A percentile compares a stretch with the other conserved stretches of the same genome.
These are phyloP conservation scores for Poeciliopsis retropinna DNA, from an alignment of 2,113 vertebrate species.

Conservation along the genomic window DNA sequence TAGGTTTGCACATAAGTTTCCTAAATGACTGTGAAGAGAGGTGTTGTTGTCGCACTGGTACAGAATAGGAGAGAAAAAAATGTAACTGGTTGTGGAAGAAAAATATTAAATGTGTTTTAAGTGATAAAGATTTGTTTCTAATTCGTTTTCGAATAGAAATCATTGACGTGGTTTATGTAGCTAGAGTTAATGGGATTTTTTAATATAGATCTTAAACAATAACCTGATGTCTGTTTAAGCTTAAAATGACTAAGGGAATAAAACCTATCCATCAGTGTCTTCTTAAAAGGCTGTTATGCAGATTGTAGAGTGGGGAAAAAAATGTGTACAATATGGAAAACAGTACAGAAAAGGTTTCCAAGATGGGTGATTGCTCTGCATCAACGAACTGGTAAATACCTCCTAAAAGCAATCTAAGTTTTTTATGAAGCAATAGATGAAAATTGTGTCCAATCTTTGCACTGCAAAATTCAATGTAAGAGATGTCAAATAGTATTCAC, in stretches of 20 bases:
- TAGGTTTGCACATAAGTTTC: background rate
- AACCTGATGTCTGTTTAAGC: constrained; percentile 22
- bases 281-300: constrained; percentile 57
- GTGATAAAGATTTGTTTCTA: constrained; percentile 23
- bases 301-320: constrained; percentile 33
- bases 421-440: too few relatives aligned
- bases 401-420: background rate
- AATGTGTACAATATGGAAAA: constrained; percentile 1
- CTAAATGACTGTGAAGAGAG: background rate
- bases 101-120: background rate
- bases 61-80: background rate
- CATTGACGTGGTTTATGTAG: constrained; percentile 44
- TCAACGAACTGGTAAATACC: constrained; percentile 4
- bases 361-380: constrained; percentile 6
- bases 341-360: background rate
- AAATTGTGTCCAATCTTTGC: background rate
- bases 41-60: background rate
- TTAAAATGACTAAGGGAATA: constrained; percentile 47
- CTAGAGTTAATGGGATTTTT: constrained; percentile 46
- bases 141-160: constrained; percentile 37
- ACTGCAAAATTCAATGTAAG: background rate
- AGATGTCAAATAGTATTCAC: background rate
- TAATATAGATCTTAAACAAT: constrained; percentile 53
- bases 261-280: constrained; percentile 33
- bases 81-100: background rate